Conservation (phyloP, 2,888 invertebrate genomes). For the Griposia aprilina region DNA sequence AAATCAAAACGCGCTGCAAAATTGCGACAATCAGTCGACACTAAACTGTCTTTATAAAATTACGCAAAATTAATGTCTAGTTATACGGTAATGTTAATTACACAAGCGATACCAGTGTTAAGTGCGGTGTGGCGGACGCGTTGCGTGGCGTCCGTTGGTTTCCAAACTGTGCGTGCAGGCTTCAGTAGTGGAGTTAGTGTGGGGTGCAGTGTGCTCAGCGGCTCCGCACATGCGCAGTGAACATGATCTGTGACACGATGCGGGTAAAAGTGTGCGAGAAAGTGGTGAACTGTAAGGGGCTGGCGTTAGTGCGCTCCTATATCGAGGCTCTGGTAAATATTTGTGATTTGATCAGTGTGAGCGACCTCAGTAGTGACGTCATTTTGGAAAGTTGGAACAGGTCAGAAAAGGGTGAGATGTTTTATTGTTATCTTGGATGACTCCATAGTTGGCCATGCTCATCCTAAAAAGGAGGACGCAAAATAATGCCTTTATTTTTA, state of each 20-base stretch:
- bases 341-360: constrained; percentile 27
- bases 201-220: constrained; percentile 36
- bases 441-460: background rate
- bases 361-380: constrained; percentile 28
- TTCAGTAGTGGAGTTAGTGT: constrained; percentile 32
- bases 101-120: constrained; percentile 62
- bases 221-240: constrained; percentile 41
- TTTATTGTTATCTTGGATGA: constrained; percentile 10
- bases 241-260: constrained; percentile 86
- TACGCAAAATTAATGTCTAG: constrained; percentile 59
- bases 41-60: constrained; percentile 32
- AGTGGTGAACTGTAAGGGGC: constrained; percentile 84
- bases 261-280: constrained; percentile 86
- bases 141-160: constrained; percentile 66
- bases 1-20: constrained; percentile 39
- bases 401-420: constrained; percentile 31
- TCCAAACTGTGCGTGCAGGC: constrained; percentile 54
- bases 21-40: constrained; percentile 46
- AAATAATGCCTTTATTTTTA: background rate
- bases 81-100: constrained; percentile 65
- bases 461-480: background rate
- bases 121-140: constrained; percentile 64
- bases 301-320: constrained; percentile 85
- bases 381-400: constrained; percentile 44
- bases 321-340: constrained; percentile 83